Conservation (phyloP, 2,797 vertebrate species). For the Alauda arvensis region DNA sequence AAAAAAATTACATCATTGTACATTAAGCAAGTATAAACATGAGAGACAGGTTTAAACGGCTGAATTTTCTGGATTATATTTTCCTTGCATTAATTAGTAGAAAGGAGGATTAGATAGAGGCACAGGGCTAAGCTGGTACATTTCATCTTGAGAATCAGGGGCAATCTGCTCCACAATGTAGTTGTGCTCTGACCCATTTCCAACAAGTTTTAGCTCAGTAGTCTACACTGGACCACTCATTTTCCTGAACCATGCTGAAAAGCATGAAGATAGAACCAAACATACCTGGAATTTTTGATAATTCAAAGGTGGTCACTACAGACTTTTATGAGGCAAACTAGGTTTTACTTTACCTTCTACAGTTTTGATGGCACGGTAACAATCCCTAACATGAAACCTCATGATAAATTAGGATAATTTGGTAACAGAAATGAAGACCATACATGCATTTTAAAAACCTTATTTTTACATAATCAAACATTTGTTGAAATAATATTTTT, state of each 20-base stretch:
- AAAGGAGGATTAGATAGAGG: background rate
- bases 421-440: background rate
- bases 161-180: background rate
- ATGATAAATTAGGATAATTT: background rate
- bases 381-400: background rate
- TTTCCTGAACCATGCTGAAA: background rate
- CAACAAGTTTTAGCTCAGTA: background rate
- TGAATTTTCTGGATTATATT: background rate
- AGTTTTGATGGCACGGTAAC: background rate
- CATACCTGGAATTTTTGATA: background rate
- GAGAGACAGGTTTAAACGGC: background rate
- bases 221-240: background rate
- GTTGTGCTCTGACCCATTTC: background rate
- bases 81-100: background rate
- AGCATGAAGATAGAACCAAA: background rate
- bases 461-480: background rate
- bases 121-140: background rate
- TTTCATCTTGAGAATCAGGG: background rate
- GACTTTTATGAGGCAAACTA: background rate
- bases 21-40: constrained; percentile 4
- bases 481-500: background rate
- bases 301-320: background rate
- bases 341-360: background rate
- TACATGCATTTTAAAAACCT: background rate
- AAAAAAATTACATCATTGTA: constrained; percentile 1